A percentile compares a stretch with the other conserved stretches of the same genome.
phyloP scores from a whole-genome alignment of 2,797 vertebrate species.

The Avahi laniger region DNA sequence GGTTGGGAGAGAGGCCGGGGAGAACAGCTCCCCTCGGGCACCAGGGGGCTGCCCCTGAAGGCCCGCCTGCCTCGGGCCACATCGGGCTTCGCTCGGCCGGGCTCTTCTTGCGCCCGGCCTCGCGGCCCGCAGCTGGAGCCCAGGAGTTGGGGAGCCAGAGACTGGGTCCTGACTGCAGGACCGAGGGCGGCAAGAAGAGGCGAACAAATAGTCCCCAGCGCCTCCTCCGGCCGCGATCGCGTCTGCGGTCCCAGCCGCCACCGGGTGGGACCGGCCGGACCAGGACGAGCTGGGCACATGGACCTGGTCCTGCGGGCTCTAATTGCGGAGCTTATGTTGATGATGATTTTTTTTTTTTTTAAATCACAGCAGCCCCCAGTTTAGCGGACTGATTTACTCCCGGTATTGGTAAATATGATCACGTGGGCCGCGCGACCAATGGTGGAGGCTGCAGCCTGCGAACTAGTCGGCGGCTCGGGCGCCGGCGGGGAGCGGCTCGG shows the following conservation, averaged over 20 bases:
- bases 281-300: neutral
- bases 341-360: constrained; percentile 74
- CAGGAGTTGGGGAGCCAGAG: neutral
- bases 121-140: neutral
- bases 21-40: constrained; percentile 48
- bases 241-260: neutral
- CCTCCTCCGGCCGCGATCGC: constrained; percentile 46
- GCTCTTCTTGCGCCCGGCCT: neutral
- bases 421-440: constrained; percentile 99
- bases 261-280: neutral
- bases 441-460: constrained; percentile 95
- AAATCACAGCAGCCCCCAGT: constrained; percentile 82
- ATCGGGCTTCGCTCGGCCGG: neutral
- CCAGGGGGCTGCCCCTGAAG: constrained; percentile 64
- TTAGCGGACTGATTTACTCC: constrained; percentile 98
- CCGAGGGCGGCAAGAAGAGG: constrained; percentile 70
- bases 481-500: constrained; percentile 93
- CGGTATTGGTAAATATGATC: constrained; percentile 99
- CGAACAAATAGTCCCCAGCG: constrained; percentile 88
- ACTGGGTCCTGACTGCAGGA: constrained; percentile 59
- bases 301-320: constrained; percentile 67
- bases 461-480: constrained; percentile 98
- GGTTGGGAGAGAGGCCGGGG: neutral
- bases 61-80: constrained; percentile 67
- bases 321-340: constrained; percentile 81